Conservation (phyloP, 2,113 vertebrate genomes). For the Geococcyx californianus region DNA sequence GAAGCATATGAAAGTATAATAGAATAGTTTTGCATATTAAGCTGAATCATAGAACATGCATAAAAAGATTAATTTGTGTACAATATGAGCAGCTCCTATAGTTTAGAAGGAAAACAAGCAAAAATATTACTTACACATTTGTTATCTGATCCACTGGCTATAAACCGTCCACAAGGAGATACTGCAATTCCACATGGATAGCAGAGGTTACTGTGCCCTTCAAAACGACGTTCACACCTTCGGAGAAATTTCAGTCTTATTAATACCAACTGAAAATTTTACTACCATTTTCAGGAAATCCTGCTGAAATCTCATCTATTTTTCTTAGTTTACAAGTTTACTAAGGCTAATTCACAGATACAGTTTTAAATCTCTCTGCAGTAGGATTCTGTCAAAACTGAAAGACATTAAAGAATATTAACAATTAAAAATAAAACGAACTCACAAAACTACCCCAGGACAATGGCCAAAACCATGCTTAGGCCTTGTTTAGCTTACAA, state of each 20-base stretch:
- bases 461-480: background rate
- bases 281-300: background rate
- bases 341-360: background rate
- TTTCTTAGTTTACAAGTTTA: background rate
- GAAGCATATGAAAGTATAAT: background rate
- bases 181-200: slow-evolving; percentile 80
- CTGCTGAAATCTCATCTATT: background rate
- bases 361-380: background rate
- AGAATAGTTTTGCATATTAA: background rate
- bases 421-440: background rate
- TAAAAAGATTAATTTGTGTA: background rate
- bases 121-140: slow-evolving; percentile 77
- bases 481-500: background rate
- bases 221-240: slow-evolving; percentile 86
- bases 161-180: slow-evolving; percentile 85
- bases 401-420: background rate
- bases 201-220: slow-evolving; percentile 78
- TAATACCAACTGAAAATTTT: background rate
- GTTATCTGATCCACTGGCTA: slow-evolving; percentile 88
- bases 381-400: background rate
- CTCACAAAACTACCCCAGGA: background rate
- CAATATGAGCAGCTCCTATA: background rate
- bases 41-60: background rate
- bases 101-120: background rate
- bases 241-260: background rate